A percentile compares a stretch with the other conserved stretches of the same genome.
Evolutionary conservation across 2,888 invertebrate species (phyloP).

Genomic region (Dione vanillae): DNA sequence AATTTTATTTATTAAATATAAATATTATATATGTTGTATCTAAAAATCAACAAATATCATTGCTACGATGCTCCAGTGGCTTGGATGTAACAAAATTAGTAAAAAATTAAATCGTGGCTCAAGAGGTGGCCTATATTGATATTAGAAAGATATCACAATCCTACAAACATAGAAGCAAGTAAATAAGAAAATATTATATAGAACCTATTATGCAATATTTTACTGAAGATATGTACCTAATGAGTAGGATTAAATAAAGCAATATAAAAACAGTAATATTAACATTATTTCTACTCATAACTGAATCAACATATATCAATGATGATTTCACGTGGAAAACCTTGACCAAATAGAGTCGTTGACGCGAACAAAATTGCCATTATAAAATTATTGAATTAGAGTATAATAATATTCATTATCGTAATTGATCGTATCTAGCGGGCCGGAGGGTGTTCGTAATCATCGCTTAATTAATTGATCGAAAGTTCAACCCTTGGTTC

Average conservation of each 20-base stretch:
- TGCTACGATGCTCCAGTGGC: background rate
- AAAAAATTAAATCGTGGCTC: too few species aligned
- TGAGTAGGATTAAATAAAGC: too few species aligned
- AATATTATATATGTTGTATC: background rate
- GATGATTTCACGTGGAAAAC: conserved; percentile 37
- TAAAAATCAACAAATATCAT: background rate
- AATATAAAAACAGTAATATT: background rate
- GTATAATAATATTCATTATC: conserved; percentile 71
- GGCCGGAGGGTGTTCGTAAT: conserved; percentile 71
- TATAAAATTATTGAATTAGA: conserved; percentile 65
- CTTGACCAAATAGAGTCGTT: conserved; percentile 44
- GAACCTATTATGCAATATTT: too few species aligned
- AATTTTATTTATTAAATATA: background rate
- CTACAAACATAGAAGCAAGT: too few species aligned
- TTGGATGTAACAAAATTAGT: background rate
- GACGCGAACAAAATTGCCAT: conserved; percentile 49
- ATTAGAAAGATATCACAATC: too few species aligned
- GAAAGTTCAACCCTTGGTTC: conserved; percentile 80
- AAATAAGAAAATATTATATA: too few species aligned
- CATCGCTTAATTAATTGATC: conserved; percentile 82
- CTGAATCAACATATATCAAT: too few species aligned
- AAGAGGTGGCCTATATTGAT: too few species aligned
- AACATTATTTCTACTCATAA: background rate
- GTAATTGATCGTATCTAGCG: conserved; percentile 67
- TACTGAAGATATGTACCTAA: too few species aligned